Evolutionary conservation across 2,888 invertebrate species (phyloP).

Genomic region (Netelia virgata): DNA sequence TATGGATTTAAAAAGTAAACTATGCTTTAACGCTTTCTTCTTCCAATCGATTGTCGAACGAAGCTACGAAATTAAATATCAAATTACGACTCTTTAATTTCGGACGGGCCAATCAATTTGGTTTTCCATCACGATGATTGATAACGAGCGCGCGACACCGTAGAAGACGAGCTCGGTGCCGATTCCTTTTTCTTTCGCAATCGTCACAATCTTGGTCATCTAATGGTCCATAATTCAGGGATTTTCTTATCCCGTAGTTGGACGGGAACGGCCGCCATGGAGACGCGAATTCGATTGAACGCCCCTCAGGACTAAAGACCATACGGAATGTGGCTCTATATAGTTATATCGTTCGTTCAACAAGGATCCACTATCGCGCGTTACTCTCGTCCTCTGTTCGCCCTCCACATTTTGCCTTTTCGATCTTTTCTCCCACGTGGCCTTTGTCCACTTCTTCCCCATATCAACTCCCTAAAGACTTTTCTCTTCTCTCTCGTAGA

Average conservation of each 20-base stretch:
- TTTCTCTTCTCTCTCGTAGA: conserved; percentile 39
- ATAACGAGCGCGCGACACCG: not conserved
- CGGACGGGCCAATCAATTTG: conserved; percentile 22
- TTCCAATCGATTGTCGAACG: not conserved
- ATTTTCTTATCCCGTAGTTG: conserved; percentile 67
- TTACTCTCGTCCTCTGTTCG: conserved; percentile 48
- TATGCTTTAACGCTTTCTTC: not conserved
- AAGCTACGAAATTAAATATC: not conserved
- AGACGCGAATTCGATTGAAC: conserved; percentile 68
- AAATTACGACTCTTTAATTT: not conserved
- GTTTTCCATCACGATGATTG: conserved; percentile 12
- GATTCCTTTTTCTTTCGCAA: conserved; percentile 35
- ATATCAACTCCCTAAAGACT: conserved; percentile 25
- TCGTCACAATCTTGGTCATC: conserved; percentile 72
- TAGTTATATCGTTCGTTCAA: conserved; percentile 28
- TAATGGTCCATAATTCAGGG: conserved; percentile 75
- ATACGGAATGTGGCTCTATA: not conserved
- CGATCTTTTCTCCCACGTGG: conserved; percentile 22
- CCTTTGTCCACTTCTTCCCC: conserved; percentile 45
- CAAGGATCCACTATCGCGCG: conserved; percentile 53
- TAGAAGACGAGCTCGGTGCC: not conserved
- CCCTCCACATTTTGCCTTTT: conserved; percentile 15
- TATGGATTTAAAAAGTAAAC: not conserved
- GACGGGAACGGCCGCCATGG: conserved; percentile 34
- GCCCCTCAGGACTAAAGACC: conserved; percentile 24